Base-by-base conservation (phyloP, 2,888 invertebrate genomes). In the Agonopterix alstromeriana region DNA sequence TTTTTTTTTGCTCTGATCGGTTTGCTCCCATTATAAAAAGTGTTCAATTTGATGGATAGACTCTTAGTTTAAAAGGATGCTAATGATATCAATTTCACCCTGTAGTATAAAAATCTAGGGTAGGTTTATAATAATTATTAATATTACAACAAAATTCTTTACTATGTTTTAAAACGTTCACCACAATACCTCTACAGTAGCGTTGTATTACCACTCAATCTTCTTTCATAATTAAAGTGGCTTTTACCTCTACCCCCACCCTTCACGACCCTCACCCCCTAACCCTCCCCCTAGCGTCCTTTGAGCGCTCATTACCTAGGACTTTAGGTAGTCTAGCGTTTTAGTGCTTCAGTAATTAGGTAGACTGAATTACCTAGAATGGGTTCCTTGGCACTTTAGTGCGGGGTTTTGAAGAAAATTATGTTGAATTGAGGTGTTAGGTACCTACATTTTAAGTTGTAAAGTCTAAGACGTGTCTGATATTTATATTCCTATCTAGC, bases 181-280 rank as follows among this genome's bases (percentile, higher is more conserved):
- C n/a, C 9, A 38, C 38, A 38, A n/a, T 38, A n/a, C 27, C 53
- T 49, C 55, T 60, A 42, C 10, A 38, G 42, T 8, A 12, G 35
- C 43, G 35, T 66, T 70, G 67, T 65, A 71, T 73, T 75, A 72
- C 78, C 75, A 71, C 71, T 77, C 86, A 81, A 85, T 85, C 82
- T 86, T 84, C 82, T 82, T 84, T 83, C 83, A 84, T 86, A 85
- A 86, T 86, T 85, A 83, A 77, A 82, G 77, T 79, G 79, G 78
- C 80, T 78, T 78, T 75, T 70, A 77, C 77, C 73, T 68, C 72
- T 55, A 59, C 52, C 56, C 60, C 59, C 62, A 27, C 49, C 53
- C 58, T 40, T 49, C 47, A 43, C 43, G 49, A 53, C 27, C 27
- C 27, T 5, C 5, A 5, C 55, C 54, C 53, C 44, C 48, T 36